Base-by-base conservation (phyloP, 1,140 invertebrate species). In the Vollenhovia emeryi region DNA sequence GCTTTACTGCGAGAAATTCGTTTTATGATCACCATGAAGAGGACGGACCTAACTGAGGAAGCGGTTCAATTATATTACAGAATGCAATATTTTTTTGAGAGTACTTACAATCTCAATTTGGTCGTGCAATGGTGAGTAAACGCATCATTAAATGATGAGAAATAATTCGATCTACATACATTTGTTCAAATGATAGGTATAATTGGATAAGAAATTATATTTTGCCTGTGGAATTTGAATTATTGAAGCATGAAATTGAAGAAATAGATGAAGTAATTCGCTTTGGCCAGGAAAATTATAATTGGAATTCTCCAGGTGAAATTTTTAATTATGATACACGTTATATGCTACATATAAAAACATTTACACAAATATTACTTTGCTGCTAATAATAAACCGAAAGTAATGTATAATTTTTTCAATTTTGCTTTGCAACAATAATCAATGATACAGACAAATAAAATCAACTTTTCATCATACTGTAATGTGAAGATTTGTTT, bases 11-110 rank as follows among this genome's bases (percentile, higher is more conserved):
- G 95, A 27, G 97, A 97, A 95, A 95, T 96, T 43, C 95, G 95
- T 9, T 97, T 97, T 89, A 95, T 97, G 94, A 96, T 95, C 21
- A 95, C 96, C 62, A 94, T 96, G 79, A 93, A 96, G 40, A 96
- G 95, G 86, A 94, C 96, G 15, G 91, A 95, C 64, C 91, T 96
- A 73, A 96, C 96, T 3, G 87, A 93, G 30, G 96, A 96, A 91
- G 96, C 96, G 0, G 57, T 95, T 13, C 94, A 96, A 15, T 89
- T 97, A 5, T 96, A 89, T 57, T 24, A 71, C 0, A 91, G 82
- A 48, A 92, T 89, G 27, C 60, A 91, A 13, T 91, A 89, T 73
- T 92, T 93, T 7, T 86, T 90, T 45, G 91, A 92, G 30, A 92
- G 66, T 71, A 87, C 80, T 5, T 93, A 91, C 27, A 91, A 92